phyloP scores from a whole-genome alignment of 2,113 vertebrate species.

The Perca fluviatilis region DNA sequence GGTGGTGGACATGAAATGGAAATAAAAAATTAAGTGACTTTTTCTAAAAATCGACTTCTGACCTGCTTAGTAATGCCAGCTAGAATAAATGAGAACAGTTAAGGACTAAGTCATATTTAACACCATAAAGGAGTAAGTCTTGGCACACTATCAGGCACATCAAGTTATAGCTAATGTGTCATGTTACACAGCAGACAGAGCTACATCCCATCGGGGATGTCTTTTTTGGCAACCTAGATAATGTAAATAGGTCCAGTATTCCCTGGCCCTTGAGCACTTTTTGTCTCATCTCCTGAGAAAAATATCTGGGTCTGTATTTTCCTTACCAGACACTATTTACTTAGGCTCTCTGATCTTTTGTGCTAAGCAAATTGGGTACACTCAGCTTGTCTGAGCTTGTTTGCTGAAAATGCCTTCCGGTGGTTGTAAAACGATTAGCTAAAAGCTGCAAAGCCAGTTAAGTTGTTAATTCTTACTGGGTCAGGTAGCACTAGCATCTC shows the following conservation, averaged over 20 bases:
- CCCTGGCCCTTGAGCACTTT: background rate
- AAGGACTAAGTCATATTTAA: background rate
- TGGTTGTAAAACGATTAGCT: conserved; percentile 4
- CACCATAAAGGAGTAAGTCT: background rate
- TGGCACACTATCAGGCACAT: background rate
- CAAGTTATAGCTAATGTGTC: background rate
- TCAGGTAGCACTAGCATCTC: background rate
- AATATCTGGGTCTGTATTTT: background rate
- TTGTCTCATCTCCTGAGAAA: background rate
- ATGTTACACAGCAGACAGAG: background rate
- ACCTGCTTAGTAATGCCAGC: background rate
- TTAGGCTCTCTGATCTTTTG: background rate
- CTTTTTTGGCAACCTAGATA: background rate
- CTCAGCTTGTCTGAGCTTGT: background rate
- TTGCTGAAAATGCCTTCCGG: background rate
- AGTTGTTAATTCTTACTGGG: background rate
- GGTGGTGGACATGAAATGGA: conserved; percentile 33
- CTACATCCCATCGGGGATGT: background rate
- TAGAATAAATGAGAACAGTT: background rate
- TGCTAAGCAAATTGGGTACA: background rate
- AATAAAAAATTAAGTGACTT: background rate
- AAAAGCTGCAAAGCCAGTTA: background rate
- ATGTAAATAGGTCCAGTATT: background rate
- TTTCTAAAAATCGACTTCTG: background rate
- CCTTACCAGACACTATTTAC: background rate